A percentile compares a stretch with the other conserved stretches of the same genome.
phyloP scores from a whole-genome alignment of 2,113 vertebrate genomes.

The Himantopus leucocephalus region DNA sequence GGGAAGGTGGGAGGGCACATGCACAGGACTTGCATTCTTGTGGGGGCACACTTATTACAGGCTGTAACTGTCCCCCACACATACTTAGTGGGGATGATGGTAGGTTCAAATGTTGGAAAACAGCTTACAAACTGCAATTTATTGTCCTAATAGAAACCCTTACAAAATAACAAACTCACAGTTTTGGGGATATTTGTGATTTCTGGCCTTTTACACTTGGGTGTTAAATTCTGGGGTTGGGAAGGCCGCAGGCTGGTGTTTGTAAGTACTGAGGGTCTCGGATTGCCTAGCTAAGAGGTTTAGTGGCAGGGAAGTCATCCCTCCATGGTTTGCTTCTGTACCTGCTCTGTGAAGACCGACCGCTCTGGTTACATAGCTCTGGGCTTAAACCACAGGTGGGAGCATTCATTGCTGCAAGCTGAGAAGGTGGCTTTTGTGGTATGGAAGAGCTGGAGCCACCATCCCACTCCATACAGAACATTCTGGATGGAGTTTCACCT shows the following conservation, averaged over 20 bases:
- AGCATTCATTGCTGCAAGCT: neutral
- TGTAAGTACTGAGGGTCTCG: neutral
- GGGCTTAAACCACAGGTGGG: neutral
- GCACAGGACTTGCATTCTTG: neutral
- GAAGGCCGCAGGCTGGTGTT: neutral
- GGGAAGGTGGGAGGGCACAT: neutral
- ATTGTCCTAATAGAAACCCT: neutral
- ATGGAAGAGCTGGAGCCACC: neutral
- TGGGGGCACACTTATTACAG: neutral
- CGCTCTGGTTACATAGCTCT: rapidly evolving
- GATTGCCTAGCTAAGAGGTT: neutral
- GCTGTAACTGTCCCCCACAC: neutral
- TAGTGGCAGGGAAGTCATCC: neutral
- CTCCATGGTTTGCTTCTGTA: neutral
- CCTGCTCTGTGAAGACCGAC: neutral
- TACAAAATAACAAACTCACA: neutral
- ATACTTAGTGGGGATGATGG: neutral
- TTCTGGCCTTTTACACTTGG: neutral
- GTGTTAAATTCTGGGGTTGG: neutral
- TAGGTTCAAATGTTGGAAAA: neutral
- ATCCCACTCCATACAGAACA: neutral
- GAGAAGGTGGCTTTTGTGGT: neutral
- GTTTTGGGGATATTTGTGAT: neutral
- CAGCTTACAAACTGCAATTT: neutral
- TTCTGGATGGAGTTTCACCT: conserved; percentile 4